Conservation (phyloP, 2,113 vertebrate genomes). For the Cryptomyrus ogoouensis region DNA sequence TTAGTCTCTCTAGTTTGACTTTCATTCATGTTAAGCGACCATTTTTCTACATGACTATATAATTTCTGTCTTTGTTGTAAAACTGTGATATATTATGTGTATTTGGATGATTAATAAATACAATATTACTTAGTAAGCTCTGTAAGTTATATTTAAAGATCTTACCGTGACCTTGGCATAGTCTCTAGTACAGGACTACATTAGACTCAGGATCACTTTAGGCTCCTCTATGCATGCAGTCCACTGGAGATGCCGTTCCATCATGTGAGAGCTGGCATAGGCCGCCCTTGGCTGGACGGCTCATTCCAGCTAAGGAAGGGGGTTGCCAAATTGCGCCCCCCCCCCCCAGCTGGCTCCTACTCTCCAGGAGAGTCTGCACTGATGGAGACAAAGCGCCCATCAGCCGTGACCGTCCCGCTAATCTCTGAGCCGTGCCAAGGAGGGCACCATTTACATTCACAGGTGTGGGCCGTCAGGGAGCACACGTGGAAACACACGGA, state of each 20-base stretch:
- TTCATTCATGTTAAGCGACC: not conserved
- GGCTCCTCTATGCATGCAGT: not conserved
- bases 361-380: not conserved
- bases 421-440: conserved; percentile 49
- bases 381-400: conserved; percentile 43
- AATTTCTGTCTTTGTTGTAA: not conserved
- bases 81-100: not conserved
- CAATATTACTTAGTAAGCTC: not conserved
- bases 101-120: not conserved
- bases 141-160: not conserved
- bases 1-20: conserved; percentile 1
- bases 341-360: not conserved
- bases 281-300: not conserved
- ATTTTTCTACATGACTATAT: not conserved
- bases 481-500: not conserved
- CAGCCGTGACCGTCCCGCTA: conserved; percentile 44
- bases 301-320: not conserved
- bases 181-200: not conserved
- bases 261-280: not conserved
- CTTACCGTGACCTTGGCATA: not conserved
- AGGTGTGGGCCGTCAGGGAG: conserved; percentile 37
- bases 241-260: not conserved
- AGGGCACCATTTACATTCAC: conserved; percentile 47
- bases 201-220: not conserved
- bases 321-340: not conserved